These are phyloP conservation scores for Pycnonotus jocosus DNA, from an alignment of 2,113 vertebrate genomes.

Conservation along the genomic window DNA sequence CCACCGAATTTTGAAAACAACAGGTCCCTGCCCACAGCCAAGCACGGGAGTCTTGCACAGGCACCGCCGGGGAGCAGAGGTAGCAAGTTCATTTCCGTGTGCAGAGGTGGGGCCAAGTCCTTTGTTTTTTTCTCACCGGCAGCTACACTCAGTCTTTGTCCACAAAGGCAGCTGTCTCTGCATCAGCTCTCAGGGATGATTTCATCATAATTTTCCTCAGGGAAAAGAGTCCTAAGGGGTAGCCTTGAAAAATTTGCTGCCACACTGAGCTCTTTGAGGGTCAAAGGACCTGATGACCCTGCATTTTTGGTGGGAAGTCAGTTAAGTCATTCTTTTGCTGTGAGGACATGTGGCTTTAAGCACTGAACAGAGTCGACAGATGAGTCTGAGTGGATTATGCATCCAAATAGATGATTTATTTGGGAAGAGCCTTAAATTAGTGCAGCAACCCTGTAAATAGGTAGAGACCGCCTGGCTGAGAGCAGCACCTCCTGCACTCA, in stretches of 20 bases:
- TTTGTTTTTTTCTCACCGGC: background rate
- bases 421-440: background rate
- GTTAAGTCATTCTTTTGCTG: background rate
- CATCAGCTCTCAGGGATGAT: background rate
- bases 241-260: background rate
- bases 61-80: background rate
- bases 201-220: too few species aligned
- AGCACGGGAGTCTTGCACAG: background rate
- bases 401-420: background rate
- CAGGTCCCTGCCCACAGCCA: background rate
- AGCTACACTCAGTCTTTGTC: background rate
- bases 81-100: background rate
- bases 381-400: background rate
- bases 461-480: rapidly evolving
- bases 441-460: background rate
- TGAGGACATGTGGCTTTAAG: background rate
- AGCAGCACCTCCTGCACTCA: background rate
- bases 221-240: background rate
- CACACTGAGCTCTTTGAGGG: background rate
- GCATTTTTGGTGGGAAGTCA: background rate
- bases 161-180: background rate
- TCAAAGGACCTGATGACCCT: background rate
- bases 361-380: background rate
- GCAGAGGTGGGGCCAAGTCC: background rate
- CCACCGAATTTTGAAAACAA: background rate